Evolutionary conservation across 2,888 invertebrate genomes (phyloP).

Genomic region (Hofmannophila pseudospretella): DNA sequence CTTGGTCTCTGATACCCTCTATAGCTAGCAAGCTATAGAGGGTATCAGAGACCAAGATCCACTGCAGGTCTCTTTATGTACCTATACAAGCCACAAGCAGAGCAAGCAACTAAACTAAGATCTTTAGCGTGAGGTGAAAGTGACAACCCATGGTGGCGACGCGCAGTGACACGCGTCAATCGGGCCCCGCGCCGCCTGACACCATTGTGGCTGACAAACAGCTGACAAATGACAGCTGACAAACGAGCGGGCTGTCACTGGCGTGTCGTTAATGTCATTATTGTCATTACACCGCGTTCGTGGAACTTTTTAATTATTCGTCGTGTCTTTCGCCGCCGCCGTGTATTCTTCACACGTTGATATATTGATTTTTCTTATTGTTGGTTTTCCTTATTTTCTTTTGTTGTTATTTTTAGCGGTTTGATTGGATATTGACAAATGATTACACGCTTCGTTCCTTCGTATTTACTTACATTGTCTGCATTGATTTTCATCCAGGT

Average conservation of each 20-base stretch:
- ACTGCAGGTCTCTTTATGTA: too few relatives aligned
- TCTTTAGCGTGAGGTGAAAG: too few relatives aligned
- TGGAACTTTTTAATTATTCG: conserved; percentile 54
- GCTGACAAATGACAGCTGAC: conserved; percentile 56
- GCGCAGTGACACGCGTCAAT: conserved; percentile 55
- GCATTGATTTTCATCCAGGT: too few relatives aligned
- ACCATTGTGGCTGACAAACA: conserved; percentile 60
- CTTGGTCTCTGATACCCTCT: too few relatives aligned
- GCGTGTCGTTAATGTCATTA: conserved; percentile 53
- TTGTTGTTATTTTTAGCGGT: background rate
- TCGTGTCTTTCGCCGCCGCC: conserved; percentile 22
- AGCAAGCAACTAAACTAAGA: too few relatives aligned
- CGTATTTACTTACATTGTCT: too few relatives aligned
- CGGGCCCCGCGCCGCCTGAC: conserved; percentile 54
- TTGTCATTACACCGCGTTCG: conserved; percentile 49
- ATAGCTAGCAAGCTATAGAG: too few relatives aligned
- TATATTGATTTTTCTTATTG: conserved; percentile 20
- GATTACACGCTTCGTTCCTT: too few relatives aligned
- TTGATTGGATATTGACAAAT: background rate
- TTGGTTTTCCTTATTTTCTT: conserved; percentile 5
- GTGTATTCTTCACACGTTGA: conserved; percentile 18
- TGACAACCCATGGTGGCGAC: conserved; percentile 16
- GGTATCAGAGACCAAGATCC: too few relatives aligned
- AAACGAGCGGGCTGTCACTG: conserved; percentile 43
- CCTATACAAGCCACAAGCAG: too few relatives aligned